Evolutionary conservation across 1,140 invertebrate genomes (phyloP), one percentile per base, ranked within the genome.

Genomic region (Homarus americanus): DNA sequence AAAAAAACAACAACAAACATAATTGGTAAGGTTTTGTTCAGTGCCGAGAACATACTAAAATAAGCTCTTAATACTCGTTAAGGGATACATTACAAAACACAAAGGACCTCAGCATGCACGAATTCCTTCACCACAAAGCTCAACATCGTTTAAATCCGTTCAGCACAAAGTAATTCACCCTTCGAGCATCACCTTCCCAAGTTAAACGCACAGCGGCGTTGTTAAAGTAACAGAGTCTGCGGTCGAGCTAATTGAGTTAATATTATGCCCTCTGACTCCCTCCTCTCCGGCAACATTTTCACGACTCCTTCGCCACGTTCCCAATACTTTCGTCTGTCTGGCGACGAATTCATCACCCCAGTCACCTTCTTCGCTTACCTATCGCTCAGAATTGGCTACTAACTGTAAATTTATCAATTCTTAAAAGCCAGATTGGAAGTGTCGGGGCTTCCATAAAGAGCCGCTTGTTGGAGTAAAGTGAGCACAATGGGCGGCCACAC

Each of bases 191-290:
- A 53, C 83, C 69, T 34, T 73, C 4, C 20, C 69, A 20, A 38
- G 3, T 20, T 85, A 53, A 85, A 63, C 69, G 40, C 41, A 75
- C 40, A 49, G 69, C 83, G 69, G 83, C 69, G 24, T 53, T 10
- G 69, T 85, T 73, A 73, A 40, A 75, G 83, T 49, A 85, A 85
- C 66, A 75, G 40, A 75, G 83, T 73, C 83, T 75, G 83, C 69
- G 83, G 83, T 85, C 38, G 24, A 58, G 32, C 69, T 85, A 85
- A 85, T 85, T 85, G 83, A 85, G 83, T 75, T 85, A 85, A 85
- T 75, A 85, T 72, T 84, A 84, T 75, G 83, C 40, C 72, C 83
- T 85, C 83, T 72, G 66, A 85, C 75, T 85, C 44, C 44, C 83
- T 82, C n/a, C 49, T 36, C 82, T 72, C 66, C 83, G 53, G 58